Base-by-base conservation (phyloP, 2,888 invertebrate species). In the Micoletzkya japonica region DNA sequence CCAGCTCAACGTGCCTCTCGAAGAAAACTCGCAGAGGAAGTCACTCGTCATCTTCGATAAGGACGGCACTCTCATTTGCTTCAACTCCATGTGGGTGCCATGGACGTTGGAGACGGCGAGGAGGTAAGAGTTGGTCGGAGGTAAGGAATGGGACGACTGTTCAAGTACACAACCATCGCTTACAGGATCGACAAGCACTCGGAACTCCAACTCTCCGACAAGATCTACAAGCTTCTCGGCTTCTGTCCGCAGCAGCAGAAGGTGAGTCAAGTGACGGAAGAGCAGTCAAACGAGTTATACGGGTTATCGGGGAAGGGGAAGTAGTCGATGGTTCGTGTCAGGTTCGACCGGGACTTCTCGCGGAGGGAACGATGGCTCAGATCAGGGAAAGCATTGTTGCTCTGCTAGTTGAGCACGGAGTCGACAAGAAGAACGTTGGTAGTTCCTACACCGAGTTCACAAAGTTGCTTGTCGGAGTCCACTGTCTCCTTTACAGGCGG, bases 41-140 rank as follows among this genome's bases (percentile, higher is more conserved):
- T 77, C 80, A 32, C 71, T 86, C n/a, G 87, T 87, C 17, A 87
- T 87, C 58, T 87, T 88, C 77, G 87, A 88, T 80, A 88, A 88
- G 76, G 87, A 88, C 79, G 87, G 87, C 4, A 88, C 87, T 2
- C 83, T 88, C 34, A 86, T 88, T 39, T 87, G 87, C 73, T 87
- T 87, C 77, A 87, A 88, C 73, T 82, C 86, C 44, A 87, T 88
- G 87, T 88, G 87, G 87, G 83, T 85, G 37, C 87, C 87, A 49
- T 88, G 87, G 87, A 83, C 86, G 4, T 79, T 84, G 37, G 76
- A 80, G 28, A 76, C 87, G 1, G 82, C 84, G 24, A 74, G 79
- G 70, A 86, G 84, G 87, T 86, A 72, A 63, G 76, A 44, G 26
- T 71, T 4, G 28, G 20, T 26, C 7, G 4, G 1, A 34, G 7